Evolutionary conservation across 2,888 invertebrate genomes (phyloP).

Genomic region (Antheraea yamamai): DNA sequence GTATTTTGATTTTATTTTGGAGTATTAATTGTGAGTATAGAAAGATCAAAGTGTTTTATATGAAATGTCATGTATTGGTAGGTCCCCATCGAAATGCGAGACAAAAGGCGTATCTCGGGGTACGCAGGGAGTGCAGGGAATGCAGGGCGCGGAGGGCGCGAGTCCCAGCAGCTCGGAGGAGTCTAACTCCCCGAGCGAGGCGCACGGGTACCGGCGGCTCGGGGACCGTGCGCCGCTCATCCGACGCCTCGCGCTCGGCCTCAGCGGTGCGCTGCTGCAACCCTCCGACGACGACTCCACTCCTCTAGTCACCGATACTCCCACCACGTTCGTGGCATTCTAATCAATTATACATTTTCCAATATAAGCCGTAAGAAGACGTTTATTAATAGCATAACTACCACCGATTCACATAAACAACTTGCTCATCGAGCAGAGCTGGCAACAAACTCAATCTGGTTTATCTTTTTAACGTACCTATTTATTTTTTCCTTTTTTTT

Average conservation of each 20-base stretch:
- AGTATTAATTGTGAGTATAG: not conserved
- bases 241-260: constrained; percentile 89
- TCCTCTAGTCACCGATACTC: constrained; percentile 87
- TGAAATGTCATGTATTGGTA: constrained; percentile 36
- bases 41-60: not conserved
- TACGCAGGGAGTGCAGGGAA: constrained; percentile 52
- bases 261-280: constrained; percentile 81
- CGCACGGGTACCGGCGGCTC: constrained; percentile 91
- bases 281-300: constrained; percentile 86
- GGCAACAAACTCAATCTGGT: too few species aligned
- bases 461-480: too few species aligned
- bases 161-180: constrained; percentile 90
- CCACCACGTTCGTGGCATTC: constrained; percentile 70
- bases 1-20: too few species aligned
- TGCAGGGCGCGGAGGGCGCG: constrained; percentile 59
- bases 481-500: too few species aligned
- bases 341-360: too few species aligned
- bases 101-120: constrained; percentile 62
- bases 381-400: too few species aligned
- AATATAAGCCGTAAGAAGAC: too few species aligned
- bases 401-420: too few species aligned
- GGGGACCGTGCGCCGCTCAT: constrained; percentile 89
- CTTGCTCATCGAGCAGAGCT: too few species aligned
- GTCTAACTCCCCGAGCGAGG: constrained; percentile 93
- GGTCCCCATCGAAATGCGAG: constrained; percentile 70